Percentiles rank a stretch among this genome's conserved stretches.
Evolutionary conservation across 2,888 invertebrate species (phyloP).

Genomic region (Orchesellides sinensis): DNA sequence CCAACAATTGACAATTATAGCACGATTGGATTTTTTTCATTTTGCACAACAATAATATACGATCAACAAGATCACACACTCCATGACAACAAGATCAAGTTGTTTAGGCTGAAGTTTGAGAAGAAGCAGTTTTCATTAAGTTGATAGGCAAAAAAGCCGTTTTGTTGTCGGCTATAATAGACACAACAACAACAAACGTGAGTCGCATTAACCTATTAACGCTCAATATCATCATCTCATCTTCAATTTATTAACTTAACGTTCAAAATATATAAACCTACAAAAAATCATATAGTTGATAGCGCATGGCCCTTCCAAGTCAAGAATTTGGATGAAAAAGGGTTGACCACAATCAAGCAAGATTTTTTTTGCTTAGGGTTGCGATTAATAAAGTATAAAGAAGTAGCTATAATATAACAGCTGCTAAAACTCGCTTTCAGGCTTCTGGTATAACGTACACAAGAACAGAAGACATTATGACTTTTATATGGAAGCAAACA

Average conservation of each 20-base stretch:
- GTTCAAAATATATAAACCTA: too few species aligned
- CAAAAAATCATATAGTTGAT: too few species aligned
- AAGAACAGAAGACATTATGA: too few species aligned
- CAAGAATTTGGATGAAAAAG: neutral
- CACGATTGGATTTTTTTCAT: too few species aligned
- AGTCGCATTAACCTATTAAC: constrained; percentile 24
- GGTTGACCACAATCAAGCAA: neutral
- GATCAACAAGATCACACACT: neutral
- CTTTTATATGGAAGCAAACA: too few species aligned
- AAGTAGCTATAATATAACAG: neutral
- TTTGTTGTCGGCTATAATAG: neutral
- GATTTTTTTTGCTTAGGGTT: neutral
- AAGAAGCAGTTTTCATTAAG: neutral
- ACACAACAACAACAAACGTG: constrained; percentile 14
- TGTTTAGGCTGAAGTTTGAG: neutral
- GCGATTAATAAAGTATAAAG: neutral
- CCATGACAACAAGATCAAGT: neutral
- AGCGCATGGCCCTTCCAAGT: neutral
- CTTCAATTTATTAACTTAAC: neutral
- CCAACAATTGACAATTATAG: neutral
- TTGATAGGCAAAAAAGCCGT: constrained; percentile 1
- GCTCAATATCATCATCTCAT: too few species aligned
- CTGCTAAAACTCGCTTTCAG: too few species aligned
- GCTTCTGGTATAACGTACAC: too few species aligned
- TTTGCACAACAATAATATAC: neutral